Evolutionary conservation across 2,888 invertebrate genomes (phyloP).

Genomic region (Tenthredo scrophulariae): DNA sequence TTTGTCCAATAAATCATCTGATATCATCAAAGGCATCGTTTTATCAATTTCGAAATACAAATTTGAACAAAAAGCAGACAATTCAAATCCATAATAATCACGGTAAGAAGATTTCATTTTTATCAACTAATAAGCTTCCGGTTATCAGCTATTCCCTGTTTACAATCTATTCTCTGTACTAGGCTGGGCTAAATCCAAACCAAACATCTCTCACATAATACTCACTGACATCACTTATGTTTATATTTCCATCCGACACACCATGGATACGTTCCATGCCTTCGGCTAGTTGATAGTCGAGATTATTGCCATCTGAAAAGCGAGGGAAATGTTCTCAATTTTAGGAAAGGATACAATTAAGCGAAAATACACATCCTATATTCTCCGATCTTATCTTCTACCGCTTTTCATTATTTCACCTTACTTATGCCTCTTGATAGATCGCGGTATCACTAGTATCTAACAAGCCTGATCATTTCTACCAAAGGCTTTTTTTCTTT

Average conservation of each 20-base stretch:
- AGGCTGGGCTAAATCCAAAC: neutral
- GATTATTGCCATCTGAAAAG: slow-evolving; percentile 63
- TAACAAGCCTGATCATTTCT: neutral
- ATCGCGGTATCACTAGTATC: neutral
- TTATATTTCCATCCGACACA: slow-evolving; percentile 79
- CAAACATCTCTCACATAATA: slow-evolving; percentile 70
- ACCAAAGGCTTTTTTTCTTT: neutral
- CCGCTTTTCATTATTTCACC: neutral
- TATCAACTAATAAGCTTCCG: neutral
- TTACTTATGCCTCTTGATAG: too few relatives aligned
- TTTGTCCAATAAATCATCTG: neutral
- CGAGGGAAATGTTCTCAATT: neutral
- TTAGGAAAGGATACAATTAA: too few relatives aligned
- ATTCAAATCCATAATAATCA: neutral
- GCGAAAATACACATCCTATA: neutral
- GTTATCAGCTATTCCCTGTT: neutral
- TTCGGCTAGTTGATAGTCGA: slow-evolving; percentile 62
- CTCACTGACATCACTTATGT: slow-evolving; percentile 91
- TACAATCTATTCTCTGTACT: neutral
- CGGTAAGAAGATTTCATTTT: neutral
- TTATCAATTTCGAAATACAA: neutral
- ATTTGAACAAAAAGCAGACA: neutral
- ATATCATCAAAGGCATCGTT: neutral
- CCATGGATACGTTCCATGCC: slow-evolving; percentile 73
- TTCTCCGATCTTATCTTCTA: neutral